Conservation (phyloP, 2,888 invertebrate genomes). For the Copidosoma aretas region DNA sequence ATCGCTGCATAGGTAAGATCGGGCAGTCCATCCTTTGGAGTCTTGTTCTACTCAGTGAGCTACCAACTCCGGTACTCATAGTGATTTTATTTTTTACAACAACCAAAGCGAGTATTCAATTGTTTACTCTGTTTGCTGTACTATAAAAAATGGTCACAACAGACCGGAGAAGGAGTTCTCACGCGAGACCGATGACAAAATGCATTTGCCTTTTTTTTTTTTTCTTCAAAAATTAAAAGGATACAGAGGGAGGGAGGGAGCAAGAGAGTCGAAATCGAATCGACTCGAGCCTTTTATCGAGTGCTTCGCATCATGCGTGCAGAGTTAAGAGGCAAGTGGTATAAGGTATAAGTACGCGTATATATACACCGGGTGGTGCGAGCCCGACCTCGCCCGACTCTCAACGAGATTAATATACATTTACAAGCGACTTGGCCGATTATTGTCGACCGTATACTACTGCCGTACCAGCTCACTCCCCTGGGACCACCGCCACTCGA, state of each 20-base stretch:
- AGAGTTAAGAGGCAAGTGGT: not conserved
- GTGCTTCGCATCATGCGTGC: not conserved
- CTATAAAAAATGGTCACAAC: too few species aligned
- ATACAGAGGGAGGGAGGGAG: not conserved
- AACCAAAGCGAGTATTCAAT: too few species aligned
- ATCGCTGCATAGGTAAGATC: too few species aligned
- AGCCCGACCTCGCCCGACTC: not conserved
- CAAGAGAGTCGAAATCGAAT: slow-evolving; percentile 1
- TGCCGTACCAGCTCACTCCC: slow-evolving; percentile 17
- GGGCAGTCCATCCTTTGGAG: too few species aligned
- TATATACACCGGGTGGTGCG: not conserved
- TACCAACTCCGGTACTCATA: too few species aligned
- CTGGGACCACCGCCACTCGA: not conserved
- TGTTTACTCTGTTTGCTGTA: too few species aligned
- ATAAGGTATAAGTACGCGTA: too few species aligned
- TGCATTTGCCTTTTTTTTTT: too few species aligned
- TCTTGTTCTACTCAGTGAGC: too few species aligned
- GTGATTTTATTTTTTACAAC: too few species aligned
- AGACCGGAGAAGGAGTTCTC: too few species aligned
- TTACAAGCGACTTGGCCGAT: slow-evolving; percentile 52
- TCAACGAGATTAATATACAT: slow-evolving; percentile 50
- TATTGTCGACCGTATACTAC: slow-evolving; percentile 47
- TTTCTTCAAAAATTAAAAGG: not conserved
- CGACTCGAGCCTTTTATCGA: not conserved
- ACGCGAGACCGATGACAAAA: too few species aligned